Conservation (phyloP, 1,140 invertebrate species). For the Drosophila persimilis region DNA sequence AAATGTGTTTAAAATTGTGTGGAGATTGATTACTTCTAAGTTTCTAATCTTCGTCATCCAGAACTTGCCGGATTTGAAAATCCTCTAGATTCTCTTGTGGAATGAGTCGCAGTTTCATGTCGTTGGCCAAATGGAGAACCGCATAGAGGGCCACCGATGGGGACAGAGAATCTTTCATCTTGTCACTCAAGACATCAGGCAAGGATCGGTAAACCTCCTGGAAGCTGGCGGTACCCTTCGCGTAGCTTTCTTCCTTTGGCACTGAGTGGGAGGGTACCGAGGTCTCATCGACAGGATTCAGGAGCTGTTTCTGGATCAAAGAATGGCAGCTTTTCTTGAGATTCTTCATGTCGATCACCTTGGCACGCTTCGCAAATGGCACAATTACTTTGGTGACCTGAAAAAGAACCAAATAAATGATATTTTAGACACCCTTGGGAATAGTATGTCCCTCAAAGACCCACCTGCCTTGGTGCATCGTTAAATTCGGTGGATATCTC, state of each 20-base stretch:
- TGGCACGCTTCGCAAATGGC: constrained; percentile 88
- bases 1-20: too few relatives aligned
- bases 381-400: constrained; percentile 86
- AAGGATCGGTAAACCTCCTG: constrained; percentile 85
- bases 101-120: constrained; percentile 84
- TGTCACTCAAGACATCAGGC: constrained; percentile 84
- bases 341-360: constrained; percentile 90
- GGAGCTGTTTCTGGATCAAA: constrained; percentile 73
- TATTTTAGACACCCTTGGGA: background rate
- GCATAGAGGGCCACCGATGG: constrained; percentile 89
- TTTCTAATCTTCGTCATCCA: constrained; percentile 13
- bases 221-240: background rate
- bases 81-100: constrained; percentile 66
- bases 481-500: constrained; percentile 78
- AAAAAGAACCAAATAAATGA: background rate
- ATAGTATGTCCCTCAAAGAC: background rate
- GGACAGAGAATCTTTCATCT: constrained; percentile 87
- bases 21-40: too few relatives aligned
- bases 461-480: constrained; percentile 74
- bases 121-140: constrained; percentile 90
- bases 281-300: constrained; percentile 31
- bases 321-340: constrained; percentile 87
- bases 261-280: constrained; percentile 52
- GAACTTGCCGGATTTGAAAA: constrained; percentile 76
- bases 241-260: constrained; percentile 54